Percentiles rank a stretch among this genome's conserved stretches.
Evolutionary conservation across 2,888 invertebrate species (phyloP).

Genomic region (Rambutsinella grinnellia): DNA sequence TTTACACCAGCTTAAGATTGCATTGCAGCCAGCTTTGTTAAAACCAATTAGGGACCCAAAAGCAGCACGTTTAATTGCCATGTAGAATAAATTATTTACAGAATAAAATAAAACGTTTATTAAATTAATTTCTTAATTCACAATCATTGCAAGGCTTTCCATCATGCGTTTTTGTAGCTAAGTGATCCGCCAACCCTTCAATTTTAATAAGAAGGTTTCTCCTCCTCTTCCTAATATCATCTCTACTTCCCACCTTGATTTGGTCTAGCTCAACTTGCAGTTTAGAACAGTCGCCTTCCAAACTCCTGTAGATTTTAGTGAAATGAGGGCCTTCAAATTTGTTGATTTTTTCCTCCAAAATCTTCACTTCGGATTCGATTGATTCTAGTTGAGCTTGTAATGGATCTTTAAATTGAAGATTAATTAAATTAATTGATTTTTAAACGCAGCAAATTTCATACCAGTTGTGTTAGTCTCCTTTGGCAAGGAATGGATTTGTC

Average conservation of each 20-base stretch:
- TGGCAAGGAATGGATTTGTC: no score
- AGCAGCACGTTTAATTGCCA: constrained; percentile 13
- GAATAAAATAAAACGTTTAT: not conserved
- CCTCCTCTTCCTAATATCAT: constrained; percentile 7
- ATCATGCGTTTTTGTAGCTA: constrained; percentile 5
- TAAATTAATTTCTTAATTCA: constrained; percentile 8
- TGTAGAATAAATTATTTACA: constrained; percentile 8
- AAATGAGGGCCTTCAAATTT: constrained; percentile 18
- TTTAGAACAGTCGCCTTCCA: constrained; percentile 17
- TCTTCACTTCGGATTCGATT: not conserved
- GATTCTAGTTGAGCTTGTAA: not conserved
- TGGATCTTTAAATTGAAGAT: not conserved
- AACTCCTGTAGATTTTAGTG: constrained; percentile 14
- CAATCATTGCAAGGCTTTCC: constrained; percentile 21
- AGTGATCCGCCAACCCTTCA: not conserved
- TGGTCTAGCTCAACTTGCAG: constrained; percentile 17
- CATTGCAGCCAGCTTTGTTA: constrained; percentile 45
- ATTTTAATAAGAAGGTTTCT: not conserved
- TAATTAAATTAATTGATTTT: not conserved
- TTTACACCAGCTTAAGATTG: constrained; percentile 45
- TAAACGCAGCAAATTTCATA: not conserved
- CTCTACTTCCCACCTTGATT: constrained; percentile 12
- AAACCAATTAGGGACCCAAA: constrained; percentile 36
- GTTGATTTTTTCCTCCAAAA: not conserved
- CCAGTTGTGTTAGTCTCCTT: no score